These are phyloP conservation scores for Tamias sibiricus DNA, from an alignment of 2,113 vertebrate genomes.

Conservation along the genomic window DNA sequence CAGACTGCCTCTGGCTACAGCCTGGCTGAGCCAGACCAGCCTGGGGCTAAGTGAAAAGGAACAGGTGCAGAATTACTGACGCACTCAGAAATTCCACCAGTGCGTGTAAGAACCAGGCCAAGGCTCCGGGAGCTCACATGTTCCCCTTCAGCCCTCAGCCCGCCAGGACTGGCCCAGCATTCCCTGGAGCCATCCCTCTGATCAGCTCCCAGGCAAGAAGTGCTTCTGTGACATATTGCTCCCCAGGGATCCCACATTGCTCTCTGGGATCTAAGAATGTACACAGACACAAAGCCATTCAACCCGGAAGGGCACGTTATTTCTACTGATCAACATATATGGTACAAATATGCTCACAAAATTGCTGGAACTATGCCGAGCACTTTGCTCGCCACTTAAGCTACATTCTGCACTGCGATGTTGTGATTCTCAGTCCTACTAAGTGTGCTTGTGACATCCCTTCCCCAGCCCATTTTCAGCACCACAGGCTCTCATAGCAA, in stretches of 20 bases:
- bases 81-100: background rate
- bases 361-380: background rate
- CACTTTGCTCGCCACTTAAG: background rate
- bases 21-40: background rate
- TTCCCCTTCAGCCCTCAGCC: background rate
- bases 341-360: background rate
- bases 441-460: background rate
- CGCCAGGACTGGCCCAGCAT: background rate
- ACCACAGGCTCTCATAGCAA: background rate
- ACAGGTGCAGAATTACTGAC: constrained; percentile 43
- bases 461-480: background rate
- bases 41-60: constrained; percentile 11
- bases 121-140: background rate
- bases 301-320: background rate
- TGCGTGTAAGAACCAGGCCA: background rate
- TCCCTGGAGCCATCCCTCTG: background rate
- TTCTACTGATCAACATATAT: background rate
- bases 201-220: background rate
- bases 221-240: background rate
- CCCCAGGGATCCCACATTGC: background rate
- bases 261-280: constrained; percentile 5
- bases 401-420: background rate
- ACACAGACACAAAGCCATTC: background rate
- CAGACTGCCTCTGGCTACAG: constrained; percentile 3
- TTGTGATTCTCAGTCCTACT: background rate